Evolutionary conservation across 2,797 vertebrate species (phyloP).

Genomic region (Hozukius guyotensis): DNA sequence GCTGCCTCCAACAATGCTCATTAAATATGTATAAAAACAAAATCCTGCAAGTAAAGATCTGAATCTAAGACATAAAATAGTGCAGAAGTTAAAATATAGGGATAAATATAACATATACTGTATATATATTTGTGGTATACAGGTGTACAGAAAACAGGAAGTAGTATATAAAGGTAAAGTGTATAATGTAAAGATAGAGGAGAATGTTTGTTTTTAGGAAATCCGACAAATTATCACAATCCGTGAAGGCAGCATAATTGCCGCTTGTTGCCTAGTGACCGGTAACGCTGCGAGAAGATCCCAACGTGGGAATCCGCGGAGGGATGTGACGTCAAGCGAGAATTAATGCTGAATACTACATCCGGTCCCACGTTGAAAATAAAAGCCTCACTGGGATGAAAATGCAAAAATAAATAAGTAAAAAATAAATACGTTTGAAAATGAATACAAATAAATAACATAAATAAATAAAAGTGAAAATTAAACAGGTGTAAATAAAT

Average conservation of each 20-base stretch:
- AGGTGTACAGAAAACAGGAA: background rate
- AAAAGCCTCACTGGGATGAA: background rate
- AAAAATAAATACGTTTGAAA: no score
- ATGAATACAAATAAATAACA: no score
- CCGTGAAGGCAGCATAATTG: background rate
- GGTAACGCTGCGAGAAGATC: constrained; percentile 14
- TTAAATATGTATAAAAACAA: background rate
- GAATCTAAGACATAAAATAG: no score
- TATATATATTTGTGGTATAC: background rate
- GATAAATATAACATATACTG: no score
- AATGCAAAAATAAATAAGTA: no score
- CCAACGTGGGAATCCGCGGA: constrained; percentile 38
- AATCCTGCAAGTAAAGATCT: no score
- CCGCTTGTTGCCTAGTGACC: constrained; percentile 52
- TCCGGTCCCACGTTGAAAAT: background rate
- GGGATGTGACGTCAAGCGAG: rapidly evolving
- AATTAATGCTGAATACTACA: rapidly evolving
- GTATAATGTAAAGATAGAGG: background rate
- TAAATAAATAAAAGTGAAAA: no score
- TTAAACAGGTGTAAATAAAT: no score
- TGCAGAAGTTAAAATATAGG: no score
- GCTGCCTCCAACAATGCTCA: background rate
- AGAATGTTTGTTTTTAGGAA: background rate
- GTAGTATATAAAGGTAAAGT: background rate
- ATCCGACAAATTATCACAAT: background rate